Evolutionary conservation across 2,113 vertebrate genomes (phyloP).

Genomic region (Lepisosteus oculatus): DNA sequence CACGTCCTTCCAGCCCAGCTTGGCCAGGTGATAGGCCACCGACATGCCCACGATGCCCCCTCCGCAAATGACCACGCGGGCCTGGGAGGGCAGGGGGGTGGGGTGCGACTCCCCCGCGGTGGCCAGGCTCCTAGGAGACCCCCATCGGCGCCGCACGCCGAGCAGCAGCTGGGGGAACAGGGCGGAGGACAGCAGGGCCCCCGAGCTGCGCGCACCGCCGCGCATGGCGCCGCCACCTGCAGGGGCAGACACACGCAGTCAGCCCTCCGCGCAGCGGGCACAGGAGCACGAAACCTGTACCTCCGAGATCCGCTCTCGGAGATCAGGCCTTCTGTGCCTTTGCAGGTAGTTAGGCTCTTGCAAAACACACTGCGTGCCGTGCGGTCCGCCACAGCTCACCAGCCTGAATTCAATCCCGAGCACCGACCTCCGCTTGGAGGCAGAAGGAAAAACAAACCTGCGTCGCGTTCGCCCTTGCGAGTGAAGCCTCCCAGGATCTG

Average conservation of each 20-base stretch:
- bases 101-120: slow-evolving; percentile 50
- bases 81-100: slow-evolving; percentile 69
- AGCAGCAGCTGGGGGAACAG: slow-evolving; percentile 66
- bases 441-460: too few relatives aligned
- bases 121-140: slow-evolving; percentile 37
- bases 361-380: too few relatives aligned
- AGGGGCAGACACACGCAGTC: background rate
- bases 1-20: slow-evolving; percentile 89
- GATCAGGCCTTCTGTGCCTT: too few relatives aligned
- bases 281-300: background rate
- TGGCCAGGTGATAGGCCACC: slow-evolving; percentile 91
- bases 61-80: slow-evolving; percentile 91
- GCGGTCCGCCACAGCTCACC: too few relatives aligned
- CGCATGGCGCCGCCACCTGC: slow-evolving; percentile 57
- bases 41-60: slow-evolving; percentile 91
- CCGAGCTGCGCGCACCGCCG: slow-evolving; percentile 61
- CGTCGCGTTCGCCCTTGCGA: too few relatives aligned
- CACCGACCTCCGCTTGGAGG: too few relatives aligned
- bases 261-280: slow-evolving; percentile 17
- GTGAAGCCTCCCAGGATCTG: too few relatives aligned
- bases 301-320: too few relatives aligned
- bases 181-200: slow-evolving; percentile 41
- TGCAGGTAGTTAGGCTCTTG: too few relatives aligned
- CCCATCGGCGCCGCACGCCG: slow-evolving; percentile 47
- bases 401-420: too few relatives aligned